phyloP scores from a whole-genome alignment of 2,797 vertebrate genomes.

The Amblyraja radiata region DNA sequence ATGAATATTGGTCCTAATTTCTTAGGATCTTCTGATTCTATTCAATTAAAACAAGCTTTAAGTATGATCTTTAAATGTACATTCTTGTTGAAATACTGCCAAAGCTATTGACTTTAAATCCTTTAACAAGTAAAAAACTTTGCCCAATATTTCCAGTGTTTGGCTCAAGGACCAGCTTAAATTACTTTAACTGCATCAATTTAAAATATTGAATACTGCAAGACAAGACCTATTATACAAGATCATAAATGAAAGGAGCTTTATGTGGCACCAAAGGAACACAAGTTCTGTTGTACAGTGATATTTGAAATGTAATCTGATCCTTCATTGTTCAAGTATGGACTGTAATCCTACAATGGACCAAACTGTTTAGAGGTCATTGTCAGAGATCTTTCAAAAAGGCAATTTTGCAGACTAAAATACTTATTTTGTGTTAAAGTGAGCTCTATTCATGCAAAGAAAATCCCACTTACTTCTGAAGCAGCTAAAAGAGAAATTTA shows the following conservation, averaged over 20 bases:
- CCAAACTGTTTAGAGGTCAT: background rate
- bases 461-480: background rate
- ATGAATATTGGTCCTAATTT: background rate
- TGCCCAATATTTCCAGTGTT: background rate
- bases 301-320: slow-evolving; percentile 1
- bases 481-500: background rate
- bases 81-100: background rate
- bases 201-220: slow-evolving; percentile 16
- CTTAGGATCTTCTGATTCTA: background rate
- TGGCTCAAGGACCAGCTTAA: background rate
- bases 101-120: background rate
- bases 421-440: background rate
- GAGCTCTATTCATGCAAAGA: background rate
- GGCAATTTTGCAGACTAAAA: background rate
- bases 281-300: background rate
- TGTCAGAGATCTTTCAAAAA: background rate
- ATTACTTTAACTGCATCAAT: background rate
- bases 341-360: background rate
- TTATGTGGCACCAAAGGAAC: slow-evolving; percentile 14
- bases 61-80: background rate
- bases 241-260: slow-evolving; percentile 16
- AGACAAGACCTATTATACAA: slow-evolving; percentile 12
- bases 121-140: background rate
- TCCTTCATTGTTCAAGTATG: background rate
- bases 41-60: background rate